These are phyloP conservation scores for Limosa lapponica DNA, from an alignment of 2,797 vertebrate genomes.

Conservation along the genomic window DNA sequence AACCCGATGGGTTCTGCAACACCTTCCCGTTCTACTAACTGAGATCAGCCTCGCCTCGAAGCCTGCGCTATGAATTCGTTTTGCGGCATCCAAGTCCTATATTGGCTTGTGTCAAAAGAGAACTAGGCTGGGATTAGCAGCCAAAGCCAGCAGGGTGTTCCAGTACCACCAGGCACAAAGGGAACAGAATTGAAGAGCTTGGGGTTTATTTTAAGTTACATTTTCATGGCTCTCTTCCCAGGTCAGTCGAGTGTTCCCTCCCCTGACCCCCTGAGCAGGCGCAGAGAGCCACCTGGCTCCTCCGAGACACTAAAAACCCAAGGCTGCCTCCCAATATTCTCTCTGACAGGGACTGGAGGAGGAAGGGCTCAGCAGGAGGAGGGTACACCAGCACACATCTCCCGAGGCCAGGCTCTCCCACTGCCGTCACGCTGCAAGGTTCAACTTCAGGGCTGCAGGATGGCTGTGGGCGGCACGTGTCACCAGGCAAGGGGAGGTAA, in stretches of 20 bases:
- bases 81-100: background rate
- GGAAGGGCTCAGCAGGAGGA: background rate
- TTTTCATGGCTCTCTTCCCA: background rate
- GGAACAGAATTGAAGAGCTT: background rate
- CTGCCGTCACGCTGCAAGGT: rapidly evolving
- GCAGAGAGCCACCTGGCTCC: background rate
- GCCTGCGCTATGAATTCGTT: background rate
- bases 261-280: background rate
- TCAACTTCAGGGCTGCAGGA: background rate
- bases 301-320: background rate
- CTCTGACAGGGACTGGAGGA: background rate
- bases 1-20: background rate
- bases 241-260: background rate
- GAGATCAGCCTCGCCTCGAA: background rate
- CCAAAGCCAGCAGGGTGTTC: background rate
- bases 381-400: background rate
- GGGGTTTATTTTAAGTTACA: background rate
- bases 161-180: background rate
- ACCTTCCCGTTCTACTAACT: background rate
- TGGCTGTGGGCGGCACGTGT: background rate
- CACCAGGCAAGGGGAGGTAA: background rate
- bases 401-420: background rate
- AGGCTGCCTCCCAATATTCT: background rate
- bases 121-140: background rate
- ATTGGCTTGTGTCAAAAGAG: background rate